Conservation (phyloP, 1,140 invertebrate genomes). For the Tachypleus tridentatus region DNA sequence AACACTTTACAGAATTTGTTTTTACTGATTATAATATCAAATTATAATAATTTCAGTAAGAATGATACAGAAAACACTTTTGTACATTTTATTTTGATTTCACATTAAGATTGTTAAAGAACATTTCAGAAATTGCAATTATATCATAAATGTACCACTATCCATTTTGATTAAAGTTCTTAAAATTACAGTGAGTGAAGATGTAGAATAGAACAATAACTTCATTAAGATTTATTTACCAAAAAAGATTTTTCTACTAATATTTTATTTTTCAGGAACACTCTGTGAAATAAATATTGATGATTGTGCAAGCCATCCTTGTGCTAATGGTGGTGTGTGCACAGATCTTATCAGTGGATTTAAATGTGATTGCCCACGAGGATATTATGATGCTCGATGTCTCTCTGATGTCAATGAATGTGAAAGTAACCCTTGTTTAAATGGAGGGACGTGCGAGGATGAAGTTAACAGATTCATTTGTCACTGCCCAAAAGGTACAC, state of each 20-base stretch:
- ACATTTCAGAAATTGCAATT: too few relatives aligned
- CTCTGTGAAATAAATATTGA: conserved; percentile 69
- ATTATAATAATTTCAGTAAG: too few relatives aligned
- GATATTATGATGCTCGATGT: conserved; percentile 79
- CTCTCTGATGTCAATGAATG: conserved; percentile 89
- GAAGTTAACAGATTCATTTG: conserved; percentile 43
- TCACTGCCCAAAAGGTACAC: conserved; percentile 54
- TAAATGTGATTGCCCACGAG: conserved; percentile 70
- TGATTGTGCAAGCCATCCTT: conserved; percentile 53
- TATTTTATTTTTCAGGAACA: conserved; percentile 38
- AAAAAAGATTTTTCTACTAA: not conserved
- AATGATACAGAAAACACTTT: too few relatives aligned
- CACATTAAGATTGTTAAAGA: too few relatives aligned
- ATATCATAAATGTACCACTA: too few relatives aligned
- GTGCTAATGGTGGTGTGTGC: conserved; percentile 75
- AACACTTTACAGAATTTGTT: too few relatives aligned
- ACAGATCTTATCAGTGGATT: conserved; percentile 77
- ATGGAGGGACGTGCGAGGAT: conserved; percentile 61
- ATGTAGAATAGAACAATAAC: too few relatives aligned
- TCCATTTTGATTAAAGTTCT: too few relatives aligned
- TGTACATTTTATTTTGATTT: too few relatives aligned
- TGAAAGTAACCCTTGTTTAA: conserved; percentile 59
- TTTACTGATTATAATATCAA: too few relatives aligned
- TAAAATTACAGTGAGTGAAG: too few relatives aligned
- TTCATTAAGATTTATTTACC: too few relatives aligned